These are phyloP conservation scores for Dascillus cervinus DNA, from an alignment of 2,888 invertebrate genomes.

Conservation along the genomic window DNA sequence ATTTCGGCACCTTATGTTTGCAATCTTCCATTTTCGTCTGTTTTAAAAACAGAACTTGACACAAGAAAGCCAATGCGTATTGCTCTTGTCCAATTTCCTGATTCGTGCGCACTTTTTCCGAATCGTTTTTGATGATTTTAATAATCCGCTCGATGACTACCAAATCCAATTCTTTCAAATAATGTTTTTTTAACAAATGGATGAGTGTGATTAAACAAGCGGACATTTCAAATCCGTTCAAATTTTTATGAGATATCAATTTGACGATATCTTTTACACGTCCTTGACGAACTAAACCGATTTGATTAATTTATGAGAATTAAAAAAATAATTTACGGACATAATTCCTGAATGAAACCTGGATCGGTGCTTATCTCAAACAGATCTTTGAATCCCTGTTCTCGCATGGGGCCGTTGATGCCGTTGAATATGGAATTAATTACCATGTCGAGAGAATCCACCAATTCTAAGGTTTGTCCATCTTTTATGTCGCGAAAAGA, in stretches of 20 bases:
- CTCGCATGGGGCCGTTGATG: slow-evolving; percentile 2
- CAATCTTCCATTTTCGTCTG: slow-evolving; percentile 21
- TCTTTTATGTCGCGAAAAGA: slow-evolving; percentile 31
- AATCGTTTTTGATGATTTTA: slow-evolving; percentile 21
- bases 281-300: not conserved
- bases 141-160: slow-evolving; percentile 27
- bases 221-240: slow-evolving; percentile 19
- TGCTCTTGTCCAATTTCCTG: slow-evolving; percentile 27
- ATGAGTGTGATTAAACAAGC: slow-evolving; percentile 27
- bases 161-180: slow-evolving; percentile 21
- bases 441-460: slow-evolving; percentile 28
- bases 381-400: slow-evolving; percentile 24
- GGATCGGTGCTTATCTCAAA: slow-evolving; percentile 28
- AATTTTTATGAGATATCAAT: slow-evolving; percentile 9
- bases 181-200: slow-evolving; percentile 29
- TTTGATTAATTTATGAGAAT: not conserved
- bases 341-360: slow-evolving; percentile 33
- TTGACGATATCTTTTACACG: slow-evolving; percentile 9
- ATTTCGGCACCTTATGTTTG: slow-evolving; percentile 27
- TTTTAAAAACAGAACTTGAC: slow-evolving; percentile 29
- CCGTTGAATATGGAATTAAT: slow-evolving; percentile 27
- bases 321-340: slow-evolving; percentile 16
- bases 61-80: slow-evolving; percentile 29
- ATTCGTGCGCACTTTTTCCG: slow-evolving; percentile 8
- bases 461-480: slow-evolving; percentile 33